Evolutionary conservation across 1,140 invertebrate species (phyloP).

Genomic region (Dolichoris vasculosae): DNA sequence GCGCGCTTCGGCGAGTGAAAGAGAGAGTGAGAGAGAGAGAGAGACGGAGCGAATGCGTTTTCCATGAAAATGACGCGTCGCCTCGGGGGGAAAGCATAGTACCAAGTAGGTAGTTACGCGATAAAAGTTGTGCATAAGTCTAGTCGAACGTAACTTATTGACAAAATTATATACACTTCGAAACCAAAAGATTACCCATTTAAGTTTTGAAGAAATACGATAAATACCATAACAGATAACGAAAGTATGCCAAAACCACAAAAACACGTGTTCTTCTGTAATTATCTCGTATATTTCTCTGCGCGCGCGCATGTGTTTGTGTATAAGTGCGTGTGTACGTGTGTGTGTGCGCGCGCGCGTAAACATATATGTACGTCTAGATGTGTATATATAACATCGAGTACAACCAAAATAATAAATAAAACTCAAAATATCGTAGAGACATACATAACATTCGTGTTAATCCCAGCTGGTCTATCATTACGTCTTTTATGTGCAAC

Average conservation of each 20-base stretch:
- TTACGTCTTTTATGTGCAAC: background rate
- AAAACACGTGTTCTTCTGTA: slow-evolving; percentile 20
- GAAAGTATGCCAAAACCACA: slow-evolving; percentile 31
- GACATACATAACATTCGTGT: too few relatives aligned
- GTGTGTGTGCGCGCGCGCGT: background rate
- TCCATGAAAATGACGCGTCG: background rate
- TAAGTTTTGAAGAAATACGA: background rate
- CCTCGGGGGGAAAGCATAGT: background rate
- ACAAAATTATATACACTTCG: background rate
- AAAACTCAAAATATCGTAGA: background rate
- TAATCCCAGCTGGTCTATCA: background rate
- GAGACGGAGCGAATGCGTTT: background rate
- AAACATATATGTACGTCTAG: too few relatives aligned
- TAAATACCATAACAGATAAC: slow-evolving; percentile 8
- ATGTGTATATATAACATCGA: too few relatives aligned
- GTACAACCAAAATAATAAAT: slow-evolving; percentile 1
- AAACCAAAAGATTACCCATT: background rate
- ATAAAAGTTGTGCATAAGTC: background rate
- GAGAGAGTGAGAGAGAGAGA: background rate
- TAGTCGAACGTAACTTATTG: background rate
- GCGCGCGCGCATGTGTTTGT: background rate
- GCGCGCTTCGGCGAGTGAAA: background rate
- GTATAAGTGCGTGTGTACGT: too few relatives aligned
- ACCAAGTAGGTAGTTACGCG: background rate
- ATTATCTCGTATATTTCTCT: background rate